Percentiles rank a stretch among this genome's conserved stretches.
Conservation (phyloP, 1,140 invertebrate genomes). For the Sarcophaga peregrina region DNA sequence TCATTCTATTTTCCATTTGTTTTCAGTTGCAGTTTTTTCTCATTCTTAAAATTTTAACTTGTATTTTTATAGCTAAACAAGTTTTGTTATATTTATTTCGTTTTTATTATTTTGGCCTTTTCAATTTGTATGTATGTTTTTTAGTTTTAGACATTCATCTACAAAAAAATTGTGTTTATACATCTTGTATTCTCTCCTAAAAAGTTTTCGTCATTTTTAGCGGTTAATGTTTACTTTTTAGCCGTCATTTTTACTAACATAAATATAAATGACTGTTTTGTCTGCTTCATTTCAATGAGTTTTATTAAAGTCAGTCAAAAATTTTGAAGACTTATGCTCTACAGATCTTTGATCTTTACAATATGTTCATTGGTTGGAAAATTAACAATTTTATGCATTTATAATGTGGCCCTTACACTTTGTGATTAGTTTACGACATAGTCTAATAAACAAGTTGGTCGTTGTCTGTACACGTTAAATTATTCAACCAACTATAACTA, state of each 20-base stretch:
- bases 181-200: not conserved
- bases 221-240: not conserved
- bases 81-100: not conserved
- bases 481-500: too few relatives aligned
- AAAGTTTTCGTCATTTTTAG: not conserved
- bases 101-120: not conserved
- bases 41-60: too few relatives aligned
- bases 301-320: not conserved
- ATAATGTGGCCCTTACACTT: too few relatives aligned
- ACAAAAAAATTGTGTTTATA: not conserved
- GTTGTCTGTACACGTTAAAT: too few relatives aligned
- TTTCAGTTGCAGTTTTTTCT: not conserved
- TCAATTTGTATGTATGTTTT: not conserved
- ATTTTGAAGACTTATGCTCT: not conserved
- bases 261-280: not conserved
- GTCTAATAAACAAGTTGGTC: too few relatives aligned
- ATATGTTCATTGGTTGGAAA: not conserved
- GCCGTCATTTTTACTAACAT: not conserved
- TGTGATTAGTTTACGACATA: too few relatives aligned
- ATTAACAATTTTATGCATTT: too few relatives aligned
- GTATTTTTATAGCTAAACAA: constrained; percentile 1
- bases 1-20: not conserved
- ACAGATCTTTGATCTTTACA: not conserved
- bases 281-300: not conserved
- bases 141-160: not conserved